Evolutionary conservation across 2,113 vertebrate genomes (phyloP).

Genomic region (Alligator mississippiensis): DNA sequence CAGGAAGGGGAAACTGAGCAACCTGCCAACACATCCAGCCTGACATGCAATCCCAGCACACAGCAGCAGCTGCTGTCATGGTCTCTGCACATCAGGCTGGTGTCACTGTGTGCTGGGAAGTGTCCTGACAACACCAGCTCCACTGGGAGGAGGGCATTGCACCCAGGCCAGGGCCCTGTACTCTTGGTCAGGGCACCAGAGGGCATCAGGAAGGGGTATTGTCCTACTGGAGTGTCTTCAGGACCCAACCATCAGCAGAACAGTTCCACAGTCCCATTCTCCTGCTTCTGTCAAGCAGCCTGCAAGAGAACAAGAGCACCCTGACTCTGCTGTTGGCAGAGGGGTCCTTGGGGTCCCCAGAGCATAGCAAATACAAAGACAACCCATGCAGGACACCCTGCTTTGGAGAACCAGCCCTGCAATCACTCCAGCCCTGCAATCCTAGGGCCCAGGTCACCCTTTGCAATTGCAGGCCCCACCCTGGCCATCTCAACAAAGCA

Average conservation of each 20-base stretch:
- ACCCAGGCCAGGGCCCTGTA: too few relatives aligned
- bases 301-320: background rate
- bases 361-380: background rate
- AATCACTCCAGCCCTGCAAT: background rate
- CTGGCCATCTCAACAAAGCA: background rate
- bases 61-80: background rate
- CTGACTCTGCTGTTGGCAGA: background rate
- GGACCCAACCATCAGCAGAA: background rate
- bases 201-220: background rate
- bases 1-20: background rate
- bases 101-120: too few relatives aligned
- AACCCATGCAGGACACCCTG: background rate
- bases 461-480: background rate
- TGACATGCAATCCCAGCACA: background rate
- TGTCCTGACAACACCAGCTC: background rate
- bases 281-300: background rate
- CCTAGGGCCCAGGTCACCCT: background rate
- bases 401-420: background rate
- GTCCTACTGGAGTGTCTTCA: background rate
- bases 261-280: background rate
- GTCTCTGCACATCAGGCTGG: too few relatives aligned
- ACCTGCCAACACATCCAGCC: background rate
- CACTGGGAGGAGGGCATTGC: too few relatives aligned
- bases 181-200: background rate
- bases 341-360: background rate